Base-by-base conservation (phyloP, 2,113 vertebrate species). In the Opisthocomus hoazin region DNA sequence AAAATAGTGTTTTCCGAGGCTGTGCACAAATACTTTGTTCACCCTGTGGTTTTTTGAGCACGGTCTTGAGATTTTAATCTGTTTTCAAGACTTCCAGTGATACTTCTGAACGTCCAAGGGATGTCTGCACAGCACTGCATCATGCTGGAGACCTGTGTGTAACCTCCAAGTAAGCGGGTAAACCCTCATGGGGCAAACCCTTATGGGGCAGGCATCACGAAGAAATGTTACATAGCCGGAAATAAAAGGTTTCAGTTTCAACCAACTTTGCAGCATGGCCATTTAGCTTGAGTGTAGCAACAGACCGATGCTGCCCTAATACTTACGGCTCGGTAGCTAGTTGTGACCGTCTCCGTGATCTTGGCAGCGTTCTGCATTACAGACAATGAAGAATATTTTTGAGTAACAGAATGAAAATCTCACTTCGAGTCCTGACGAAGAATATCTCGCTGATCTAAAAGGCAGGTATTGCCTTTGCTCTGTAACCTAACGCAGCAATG, bases 391-490 rank as follows among this genome's bases (percentile, higher is more conserved):
- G 74, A 81, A 22, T 61, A 50, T 86, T 84, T 82, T 65, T 74
- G 32, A 46, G 26, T 45, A 88, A n/a, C 12, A 53, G 29, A 74
- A 36, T 45, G 23, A 83, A 61, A 73, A 57, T 76, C 7, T 65
- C 37, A 11, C 5, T 82, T 78, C 19, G 56, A 18, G 50, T 43
- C 41, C 11, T 43, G 15, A 17, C 20, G 61, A 20, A 29, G 63
- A 84, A 30, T 43, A 20, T 8, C 29, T 87, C 15, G 12, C 36
- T 76, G 13, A 24, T 61, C 34, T 78, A 39, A 66, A n/a, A 50
- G 27, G 8, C 22, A 1, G 7, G 3, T 22, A 20, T 16, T 2
- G 2, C 61, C 37, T 63, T 71, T 4, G 3, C 2, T 79, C 20
- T 43, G 9, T 66, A 2, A n/a, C 17, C 27, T 53, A 76, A 43